Percentiles rank a stretch among this genome's conserved stretches.
These are phyloP conservation scores for Onthophagus taurus DNA, from an alignment of 1,140 invertebrate genomes.

Conservation along the genomic window DNA sequence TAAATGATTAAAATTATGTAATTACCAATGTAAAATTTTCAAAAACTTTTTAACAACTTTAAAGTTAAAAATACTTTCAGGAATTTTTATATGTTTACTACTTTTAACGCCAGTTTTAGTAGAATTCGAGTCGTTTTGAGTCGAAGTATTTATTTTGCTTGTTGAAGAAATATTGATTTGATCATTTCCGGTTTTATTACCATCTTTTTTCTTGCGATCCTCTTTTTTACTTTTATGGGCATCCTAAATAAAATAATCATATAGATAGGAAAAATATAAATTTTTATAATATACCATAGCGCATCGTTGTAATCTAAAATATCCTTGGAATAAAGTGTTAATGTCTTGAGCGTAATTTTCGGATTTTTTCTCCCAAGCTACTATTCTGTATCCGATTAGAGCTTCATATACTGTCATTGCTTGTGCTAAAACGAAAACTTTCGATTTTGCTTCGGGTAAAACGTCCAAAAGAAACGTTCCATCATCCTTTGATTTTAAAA, in stretches of 20 bases:
- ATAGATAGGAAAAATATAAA: conserved; percentile 5
- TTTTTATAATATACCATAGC: conserved; percentile 33
- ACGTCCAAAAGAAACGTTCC: conserved; percentile 38
- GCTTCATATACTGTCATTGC: conserved; percentile 41
- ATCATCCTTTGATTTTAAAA: conserved; percentile 38
- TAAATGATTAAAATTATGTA: conserved; percentile 9
- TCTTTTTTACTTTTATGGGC: conserved; percentile 22
- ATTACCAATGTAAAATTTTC: conserved; percentile 40
- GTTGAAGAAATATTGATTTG: no score
- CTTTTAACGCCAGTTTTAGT: no score
- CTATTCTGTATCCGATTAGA: conserved; percentile 42
- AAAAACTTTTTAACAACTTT: conserved; percentile 37
- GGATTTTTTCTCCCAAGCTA: conserved; percentile 31
- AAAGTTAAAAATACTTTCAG: conserved; percentile 38
- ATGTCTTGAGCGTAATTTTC: conserved; percentile 34
- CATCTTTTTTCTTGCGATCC: conserved; percentile 31
- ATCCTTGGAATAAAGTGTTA: conserved; percentile 39
- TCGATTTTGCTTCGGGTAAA: conserved; percentile 39
- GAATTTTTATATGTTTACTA: conserved; percentile 1
- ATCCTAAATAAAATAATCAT: conserved; percentile 2
- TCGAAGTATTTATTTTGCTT: no score
- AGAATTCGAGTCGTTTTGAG: no score
- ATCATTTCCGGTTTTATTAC: conserved; percentile 33
- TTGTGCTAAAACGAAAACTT: conserved; percentile 38
- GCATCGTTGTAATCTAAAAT: conserved; percentile 38